Conservation (phyloP, 2,797 vertebrate species). For the Anniella stebbinsi region DNA sequence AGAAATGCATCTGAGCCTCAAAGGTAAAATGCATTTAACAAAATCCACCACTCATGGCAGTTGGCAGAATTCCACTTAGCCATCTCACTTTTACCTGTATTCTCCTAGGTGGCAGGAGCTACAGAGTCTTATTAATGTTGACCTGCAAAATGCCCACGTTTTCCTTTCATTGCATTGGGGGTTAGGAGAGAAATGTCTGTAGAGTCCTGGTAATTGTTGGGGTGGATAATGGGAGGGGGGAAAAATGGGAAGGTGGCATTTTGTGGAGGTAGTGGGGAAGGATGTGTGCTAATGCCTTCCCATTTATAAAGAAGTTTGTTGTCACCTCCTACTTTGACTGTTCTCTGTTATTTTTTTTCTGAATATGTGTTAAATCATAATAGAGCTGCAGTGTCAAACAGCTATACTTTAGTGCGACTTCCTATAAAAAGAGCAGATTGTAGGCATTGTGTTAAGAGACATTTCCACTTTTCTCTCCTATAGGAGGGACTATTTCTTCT, state of each 20-base stretch:
- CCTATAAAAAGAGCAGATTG: not conserved
- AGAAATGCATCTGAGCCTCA: constrained; percentile 11
- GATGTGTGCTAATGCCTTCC: not conserved
- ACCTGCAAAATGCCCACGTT: not conserved
- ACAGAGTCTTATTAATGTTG: not conserved
- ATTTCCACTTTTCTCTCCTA: not conserved
- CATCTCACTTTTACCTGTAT: not conserved
- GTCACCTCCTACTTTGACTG: not conserved
- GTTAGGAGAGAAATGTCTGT: not conserved
- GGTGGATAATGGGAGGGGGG: no score
- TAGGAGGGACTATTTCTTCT: not conserved
- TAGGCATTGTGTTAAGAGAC: not conserved
- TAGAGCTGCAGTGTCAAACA: not conserved
- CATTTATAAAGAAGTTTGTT: not conserved
- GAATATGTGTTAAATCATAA: not conserved
- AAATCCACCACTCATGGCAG: not conserved
- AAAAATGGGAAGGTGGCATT: no score
- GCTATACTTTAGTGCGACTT: not conserved
- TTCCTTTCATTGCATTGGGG: not conserved
- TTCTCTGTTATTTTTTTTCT: not conserved
- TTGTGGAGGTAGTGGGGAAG: not conserved
- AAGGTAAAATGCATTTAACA: not conserved
- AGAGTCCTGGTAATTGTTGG: not conserved
- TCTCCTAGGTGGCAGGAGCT: not conserved
- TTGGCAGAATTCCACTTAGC: not conserved